Percentiles rank a stretch among this genome's conserved stretches.
These are phyloP conservation scores for Dasyprocta punctata DNA, from an alignment of 2,113 vertebrate genomes.

Conservation along the genomic window DNA sequence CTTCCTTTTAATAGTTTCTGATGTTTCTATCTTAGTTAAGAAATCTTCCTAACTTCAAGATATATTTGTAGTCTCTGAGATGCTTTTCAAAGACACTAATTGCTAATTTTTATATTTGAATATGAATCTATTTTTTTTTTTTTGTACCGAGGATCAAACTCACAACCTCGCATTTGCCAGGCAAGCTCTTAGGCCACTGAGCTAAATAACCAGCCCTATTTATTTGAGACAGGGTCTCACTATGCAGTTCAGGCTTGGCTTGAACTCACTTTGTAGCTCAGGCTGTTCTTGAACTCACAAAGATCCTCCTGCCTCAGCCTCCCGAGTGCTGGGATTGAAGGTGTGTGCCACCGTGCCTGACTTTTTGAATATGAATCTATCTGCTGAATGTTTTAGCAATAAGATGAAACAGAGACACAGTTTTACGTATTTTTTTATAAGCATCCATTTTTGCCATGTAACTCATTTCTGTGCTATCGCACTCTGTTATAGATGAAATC, in stretches of 20 bases:
- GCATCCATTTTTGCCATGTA: not conserved
- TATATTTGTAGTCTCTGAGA: not conserved
- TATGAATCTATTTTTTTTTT: not conserved
- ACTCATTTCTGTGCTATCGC: not conserved
- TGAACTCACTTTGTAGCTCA: no score
- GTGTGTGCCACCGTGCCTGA: no score
- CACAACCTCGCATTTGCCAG: no score
- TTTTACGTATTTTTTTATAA: not conserved
- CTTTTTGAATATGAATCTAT: not conserved
- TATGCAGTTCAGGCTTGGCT: no score
- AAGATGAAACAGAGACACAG: not conserved
- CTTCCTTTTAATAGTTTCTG: not conserved
- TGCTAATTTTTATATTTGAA: not conserved
- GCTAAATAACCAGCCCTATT: no score
- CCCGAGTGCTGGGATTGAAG: no score
- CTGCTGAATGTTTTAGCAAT: not conserved
- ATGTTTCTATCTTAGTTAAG: not conserved
- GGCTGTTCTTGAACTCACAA: no score
- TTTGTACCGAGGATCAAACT: no score
- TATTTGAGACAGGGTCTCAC: no score
- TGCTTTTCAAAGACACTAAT: not conserved
- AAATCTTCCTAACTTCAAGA: not conserved
- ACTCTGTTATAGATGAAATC: not conserved
- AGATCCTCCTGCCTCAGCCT: no score
- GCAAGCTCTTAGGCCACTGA: no score